Evolutionary conservation across 2,797 vertebrate species (phyloP), one percentile per base, ranked within the genome.

Genomic region (Agapornis canus): DNA sequence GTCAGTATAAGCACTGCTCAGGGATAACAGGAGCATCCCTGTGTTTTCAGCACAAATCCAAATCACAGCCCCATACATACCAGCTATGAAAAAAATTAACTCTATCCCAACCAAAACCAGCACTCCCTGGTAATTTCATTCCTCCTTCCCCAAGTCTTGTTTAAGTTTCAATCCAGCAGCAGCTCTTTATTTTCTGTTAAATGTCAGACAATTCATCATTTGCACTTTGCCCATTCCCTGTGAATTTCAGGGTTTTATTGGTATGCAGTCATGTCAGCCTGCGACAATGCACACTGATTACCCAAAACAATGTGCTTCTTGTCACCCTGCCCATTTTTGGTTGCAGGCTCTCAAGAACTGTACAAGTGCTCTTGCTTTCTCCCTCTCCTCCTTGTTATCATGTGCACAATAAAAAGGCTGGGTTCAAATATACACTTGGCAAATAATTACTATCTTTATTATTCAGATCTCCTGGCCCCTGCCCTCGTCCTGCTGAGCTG

Each of bases 131-230:
- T 23, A 4, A 27, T 63, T 39, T 25, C 49, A 27, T 5, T 21
- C 47, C 14, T 71, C 65, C 63, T 25, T 69, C 22, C 37, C 17
- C 11, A 29, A 39, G 25, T 51, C 76, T 88, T 54, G 3, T 42
- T 72, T 25, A 42, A 77, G 54, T 59, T 82, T 51, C 65, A 63
- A 26, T 51, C 54, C 35, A 32, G 59, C 82, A 60, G 9, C 49
- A 21, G 91, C 40, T 68, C 86, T 77, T 39, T 35, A 49, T 85
- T 68, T 88, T 69, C 85, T 49, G 77, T 47, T 45, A 45, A 60
- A 63, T 12, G 79, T 75, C 92, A 81, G 94, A 84, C 91, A 79
- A 76, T 86, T 82, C 65, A 81, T 92, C 83, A 61, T 82, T 90
- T 80, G 26, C 22, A 27, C 68, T 80, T 78, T 60, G 70, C 42